phyloP scores from a whole-genome alignment of 2,888 invertebrate species.

The Himalopsyche japonica region DNA sequence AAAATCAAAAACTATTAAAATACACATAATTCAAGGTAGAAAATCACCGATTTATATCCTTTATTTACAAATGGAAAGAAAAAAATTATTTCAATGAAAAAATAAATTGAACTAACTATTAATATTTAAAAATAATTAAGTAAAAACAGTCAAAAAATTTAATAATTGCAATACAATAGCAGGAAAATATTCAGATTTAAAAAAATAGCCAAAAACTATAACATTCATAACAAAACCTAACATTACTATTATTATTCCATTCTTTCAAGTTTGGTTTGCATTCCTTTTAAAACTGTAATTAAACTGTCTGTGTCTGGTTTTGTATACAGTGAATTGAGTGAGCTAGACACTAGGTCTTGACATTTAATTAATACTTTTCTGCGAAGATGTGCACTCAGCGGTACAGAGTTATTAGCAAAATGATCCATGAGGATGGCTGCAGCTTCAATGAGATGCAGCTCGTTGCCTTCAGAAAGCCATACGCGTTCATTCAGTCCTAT shows the following conservation, averaged over 20 bases:
- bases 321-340: constrained; percentile 75
- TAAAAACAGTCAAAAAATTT: background rate
- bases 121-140: background rate
- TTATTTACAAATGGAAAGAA: constrained; percentile 7
- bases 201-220: background rate
- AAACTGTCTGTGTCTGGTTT: constrained; percentile 70
- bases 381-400: constrained; percentile 55
- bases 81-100: constrained; percentile 11
- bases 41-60: background rate
- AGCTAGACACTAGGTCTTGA: constrained; percentile 74
- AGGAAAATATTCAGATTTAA: background rate
- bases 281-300: constrained; percentile 56
- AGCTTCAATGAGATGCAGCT: constrained; percentile 81
- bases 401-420: constrained; percentile 66
- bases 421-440: constrained; percentile 72
- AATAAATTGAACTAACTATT: background rate
- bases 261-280: constrained; percentile 44
- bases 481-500: constrained; percentile 81
- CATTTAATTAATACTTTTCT: constrained; percentile 63
- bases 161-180: background rate
- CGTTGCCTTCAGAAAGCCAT: constrained; percentile 84
- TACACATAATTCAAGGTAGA: background rate
- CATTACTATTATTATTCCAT: constrained; percentile 11
- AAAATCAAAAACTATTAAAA: background rate
- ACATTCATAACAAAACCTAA: background rate